A percentile compares a stretch with the other conserved stretches of the same genome.
These are phyloP conservation scores for Labroides dimidiatus DNA, from an alignment of 2,797 vertebrate species.

Conservation along the genomic window DNA sequence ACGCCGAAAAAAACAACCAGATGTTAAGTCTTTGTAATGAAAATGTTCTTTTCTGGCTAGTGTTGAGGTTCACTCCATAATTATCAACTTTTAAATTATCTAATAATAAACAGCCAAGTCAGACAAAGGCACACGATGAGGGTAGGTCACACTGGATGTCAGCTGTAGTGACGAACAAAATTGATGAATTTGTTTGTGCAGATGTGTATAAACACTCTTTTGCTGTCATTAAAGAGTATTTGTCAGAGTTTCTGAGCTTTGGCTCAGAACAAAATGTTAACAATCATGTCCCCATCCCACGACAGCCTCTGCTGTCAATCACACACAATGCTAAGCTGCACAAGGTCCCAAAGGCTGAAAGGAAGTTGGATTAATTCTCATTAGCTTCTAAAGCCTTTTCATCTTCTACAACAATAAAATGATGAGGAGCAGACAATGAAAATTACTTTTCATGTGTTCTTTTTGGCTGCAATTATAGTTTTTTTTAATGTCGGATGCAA, in stretches of 20 bases:
- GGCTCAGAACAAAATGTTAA: constrained; percentile 8
- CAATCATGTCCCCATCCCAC: constrained; percentile 1
- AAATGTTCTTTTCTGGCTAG: too few species aligned
- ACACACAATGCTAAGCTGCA: neutral
- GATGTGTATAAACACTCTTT: neutral
- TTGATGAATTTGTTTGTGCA: neutral
- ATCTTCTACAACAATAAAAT: neutral
- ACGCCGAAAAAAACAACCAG: too few species aligned
- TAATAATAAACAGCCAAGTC: too few species aligned
- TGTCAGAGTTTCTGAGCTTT: constrained; percentile 4
- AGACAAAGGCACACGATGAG: too few species aligned
- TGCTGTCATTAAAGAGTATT: neutral
- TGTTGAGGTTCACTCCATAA: too few species aligned
- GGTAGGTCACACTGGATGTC: neutral
- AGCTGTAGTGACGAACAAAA: neutral
- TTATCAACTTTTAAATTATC: too few species aligned
- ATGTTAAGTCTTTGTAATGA: too few species aligned
- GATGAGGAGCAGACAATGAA: neutral
- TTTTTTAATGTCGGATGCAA: neutral
- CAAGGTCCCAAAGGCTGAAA: constrained; percentile 1
- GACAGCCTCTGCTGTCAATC: constrained; percentile 1
- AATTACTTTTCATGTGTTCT: neutral
- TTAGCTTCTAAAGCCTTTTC: neutral
- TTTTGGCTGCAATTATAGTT: neutral
- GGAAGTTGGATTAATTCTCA: neutral